These are phyloP conservation scores for Macropus fuliginosus DNA, from an alignment of 2,797 vertebrate species.

Conservation along the genomic window DNA sequence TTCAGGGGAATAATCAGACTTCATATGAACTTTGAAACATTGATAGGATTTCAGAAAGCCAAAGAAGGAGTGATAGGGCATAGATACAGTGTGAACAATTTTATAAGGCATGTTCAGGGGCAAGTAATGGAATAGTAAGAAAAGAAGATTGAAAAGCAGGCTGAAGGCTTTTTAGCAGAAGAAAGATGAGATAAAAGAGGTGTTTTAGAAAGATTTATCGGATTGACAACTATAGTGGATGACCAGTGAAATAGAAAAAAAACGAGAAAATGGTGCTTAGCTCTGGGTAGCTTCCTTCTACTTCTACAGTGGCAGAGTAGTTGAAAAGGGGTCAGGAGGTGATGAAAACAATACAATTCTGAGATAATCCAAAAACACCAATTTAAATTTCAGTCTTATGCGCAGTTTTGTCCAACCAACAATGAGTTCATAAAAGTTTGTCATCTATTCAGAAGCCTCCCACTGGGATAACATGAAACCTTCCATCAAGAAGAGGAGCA, in stretches of 20 bases:
- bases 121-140: slow-evolving; percentile 16
- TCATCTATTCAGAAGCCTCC: not conserved
- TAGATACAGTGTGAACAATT: too few species aligned
- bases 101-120: not conserved
- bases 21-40: not conserved
- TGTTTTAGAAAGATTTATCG: not conserved
- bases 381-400: not conserved
- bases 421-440: not conserved
- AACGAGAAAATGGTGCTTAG: not conserved
- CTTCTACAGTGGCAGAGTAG: not conserved
- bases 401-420: not conserved
- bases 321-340: not conserved
- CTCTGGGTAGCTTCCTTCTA: not conserved
- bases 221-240: not conserved
- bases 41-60: not conserved
- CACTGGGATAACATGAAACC: not conserved
- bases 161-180: not conserved
- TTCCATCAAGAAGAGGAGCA: not conserved
- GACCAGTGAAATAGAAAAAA: not conserved
- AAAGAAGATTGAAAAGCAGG: not conserved
- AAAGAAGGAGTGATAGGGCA: not conserved
- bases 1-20: not conserved
- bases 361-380: not conserved
- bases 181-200: not conserved
- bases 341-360: not conserved